Conservation (phyloP, 2,797 vertebrate genomes). For the Anomalospiza imberbis region DNA sequence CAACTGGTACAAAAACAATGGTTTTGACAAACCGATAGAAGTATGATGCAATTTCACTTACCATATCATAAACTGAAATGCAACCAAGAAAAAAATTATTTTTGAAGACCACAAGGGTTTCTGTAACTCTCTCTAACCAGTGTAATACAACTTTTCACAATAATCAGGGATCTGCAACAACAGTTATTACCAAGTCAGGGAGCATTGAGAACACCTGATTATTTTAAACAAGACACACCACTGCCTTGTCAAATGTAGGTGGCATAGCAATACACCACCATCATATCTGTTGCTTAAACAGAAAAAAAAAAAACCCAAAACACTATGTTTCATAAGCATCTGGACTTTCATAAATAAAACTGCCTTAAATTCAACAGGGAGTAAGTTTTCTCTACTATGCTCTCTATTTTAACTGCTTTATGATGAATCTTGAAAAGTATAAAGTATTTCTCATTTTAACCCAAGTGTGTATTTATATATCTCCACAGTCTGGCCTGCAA, state of each 20-base stretch:
- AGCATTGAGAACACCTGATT: not conserved
- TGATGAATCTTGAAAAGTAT: not conserved
- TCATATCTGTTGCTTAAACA: not conserved
- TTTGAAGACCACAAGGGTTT: not conserved
- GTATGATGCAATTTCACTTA: not conserved
- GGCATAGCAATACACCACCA: not conserved
- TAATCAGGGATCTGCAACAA: not conserved
- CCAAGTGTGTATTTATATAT: not conserved
- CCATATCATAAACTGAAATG: not conserved
- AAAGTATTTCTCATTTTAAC: not conserved
- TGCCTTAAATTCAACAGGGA: not conserved
- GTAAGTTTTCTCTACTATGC: not conserved
- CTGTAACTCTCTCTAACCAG: not conserved
- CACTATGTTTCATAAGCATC: not conserved
- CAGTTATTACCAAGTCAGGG: not conserved
- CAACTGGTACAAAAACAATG: accelerated
- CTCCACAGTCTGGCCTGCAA: not conserved
- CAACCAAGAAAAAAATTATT: not conserved
- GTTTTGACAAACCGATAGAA: not conserved
- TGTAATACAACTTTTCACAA: not conserved
- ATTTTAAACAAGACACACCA: not conserved
- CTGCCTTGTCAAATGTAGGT: not conserved
- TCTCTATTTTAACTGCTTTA: not conserved
- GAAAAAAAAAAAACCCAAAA: not conserved
- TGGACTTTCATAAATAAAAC: not conserved